A percentile compares a stretch with the other conserved stretches of the same genome.
Evolutionary conservation across 2,888 invertebrate species (phyloP).

Genomic region (Cryptophagus acutangulus): DNA sequence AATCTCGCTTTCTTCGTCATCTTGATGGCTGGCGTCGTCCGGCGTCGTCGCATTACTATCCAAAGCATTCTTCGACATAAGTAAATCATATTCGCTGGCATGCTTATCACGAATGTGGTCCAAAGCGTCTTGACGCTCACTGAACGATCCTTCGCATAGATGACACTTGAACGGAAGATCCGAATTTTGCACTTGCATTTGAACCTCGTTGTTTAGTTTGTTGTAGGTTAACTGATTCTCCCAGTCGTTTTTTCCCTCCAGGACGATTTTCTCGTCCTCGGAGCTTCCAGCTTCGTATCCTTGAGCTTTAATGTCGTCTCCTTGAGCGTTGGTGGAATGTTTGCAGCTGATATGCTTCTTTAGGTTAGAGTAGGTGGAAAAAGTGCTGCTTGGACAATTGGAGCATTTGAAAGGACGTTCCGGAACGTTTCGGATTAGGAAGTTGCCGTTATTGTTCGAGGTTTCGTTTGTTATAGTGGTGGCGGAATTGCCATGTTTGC

Average conservation of each 20-base stretch:
- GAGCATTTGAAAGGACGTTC: constrained; percentile 76
- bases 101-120: constrained; percentile 77
- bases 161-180: constrained; percentile 88
- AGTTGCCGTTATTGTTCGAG: constrained; percentile 44
- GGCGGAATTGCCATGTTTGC: constrained; percentile 70
- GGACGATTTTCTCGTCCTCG: constrained; percentile 47
- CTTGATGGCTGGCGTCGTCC: constrained; percentile 50
- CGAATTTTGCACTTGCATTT: constrained; percentile 45
- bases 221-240: constrained; percentile 36
- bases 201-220: constrained; percentile 23
- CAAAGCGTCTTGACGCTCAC: constrained; percentile 72
- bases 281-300: constrained; percentile 49
- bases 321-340: constrained; percentile 53
- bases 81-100: constrained; percentile 69
- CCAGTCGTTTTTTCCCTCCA: constrained; percentile 35
- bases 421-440: constrained; percentile 62
- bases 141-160: constrained; percentile 82
- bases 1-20: constrained; percentile 66
- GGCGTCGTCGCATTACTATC: constrained; percentile 55
- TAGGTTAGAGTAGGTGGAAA: constrained; percentile 72
- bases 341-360: constrained; percentile 73
- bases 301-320: constrained; percentile 45
- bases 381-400: constrained; percentile 76
- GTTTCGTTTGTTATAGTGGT: constrained; percentile 43
- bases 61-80: constrained; percentile 77